A percentile compares a stretch with the other conserved stretches of the same genome.
These are phyloP conservation scores for Taphrorychus bicolor DNA, from an alignment of 2,888 invertebrate genomes.

Conservation along the genomic window DNA sequence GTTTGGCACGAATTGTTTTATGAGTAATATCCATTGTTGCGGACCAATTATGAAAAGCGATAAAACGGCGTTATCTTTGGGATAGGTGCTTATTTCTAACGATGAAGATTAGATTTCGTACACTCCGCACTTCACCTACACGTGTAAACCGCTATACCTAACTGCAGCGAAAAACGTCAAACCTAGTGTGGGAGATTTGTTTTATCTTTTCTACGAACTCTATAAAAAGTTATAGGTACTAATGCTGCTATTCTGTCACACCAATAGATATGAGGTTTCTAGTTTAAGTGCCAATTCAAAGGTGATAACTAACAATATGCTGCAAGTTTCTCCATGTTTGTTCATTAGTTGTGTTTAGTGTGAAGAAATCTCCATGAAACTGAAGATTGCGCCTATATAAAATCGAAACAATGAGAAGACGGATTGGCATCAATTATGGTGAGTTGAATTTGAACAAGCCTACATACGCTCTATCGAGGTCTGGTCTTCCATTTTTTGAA, in stretches of 20 bases:
- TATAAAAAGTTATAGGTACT: background rate
- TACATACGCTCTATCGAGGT: background rate
- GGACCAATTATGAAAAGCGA: background rate
- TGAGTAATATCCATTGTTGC: background rate
- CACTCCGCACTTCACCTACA: background rate
- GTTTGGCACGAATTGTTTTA: background rate
- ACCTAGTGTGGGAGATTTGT: background rate
- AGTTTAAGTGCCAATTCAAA: background rate
- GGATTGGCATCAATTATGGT: background rate
- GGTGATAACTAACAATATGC: background rate
- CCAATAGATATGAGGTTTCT: background rate
- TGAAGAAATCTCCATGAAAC: background rate
- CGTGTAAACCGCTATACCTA: background rate
- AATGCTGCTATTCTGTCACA: background rate
- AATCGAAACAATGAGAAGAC: background rate
- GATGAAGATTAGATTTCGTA: background rate
- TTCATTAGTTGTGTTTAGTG: background rate
- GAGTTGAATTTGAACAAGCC: background rate
- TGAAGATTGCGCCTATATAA: background rate
- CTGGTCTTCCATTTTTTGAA: background rate
- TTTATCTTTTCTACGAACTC: background rate
- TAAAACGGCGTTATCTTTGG: background rate
- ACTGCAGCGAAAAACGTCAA: background rate
- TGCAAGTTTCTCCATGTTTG: background rate
- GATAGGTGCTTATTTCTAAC: background rate